Evolutionary conservation across 2,797 vertebrate species (phyloP).

Genomic region (Coranthus polyacanthus): DNA sequence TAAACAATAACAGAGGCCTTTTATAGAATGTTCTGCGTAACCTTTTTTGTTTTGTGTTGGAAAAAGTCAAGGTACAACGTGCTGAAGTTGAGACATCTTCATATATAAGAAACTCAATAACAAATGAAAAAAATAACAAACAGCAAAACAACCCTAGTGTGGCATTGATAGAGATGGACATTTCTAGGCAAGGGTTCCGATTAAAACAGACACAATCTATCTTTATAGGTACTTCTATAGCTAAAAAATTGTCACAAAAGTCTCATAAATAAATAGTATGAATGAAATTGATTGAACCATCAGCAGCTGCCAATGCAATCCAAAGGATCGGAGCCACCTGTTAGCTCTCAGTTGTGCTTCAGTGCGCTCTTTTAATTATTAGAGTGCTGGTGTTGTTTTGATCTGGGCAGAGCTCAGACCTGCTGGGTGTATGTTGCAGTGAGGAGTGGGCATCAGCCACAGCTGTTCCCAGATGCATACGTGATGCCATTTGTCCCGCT

Average conservation of each 20-base stretch:
- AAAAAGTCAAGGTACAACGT: not conserved
- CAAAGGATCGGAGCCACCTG: conserved; percentile 35
- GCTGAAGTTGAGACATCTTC: not conserved
- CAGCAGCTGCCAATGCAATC: conserved; percentile 29
- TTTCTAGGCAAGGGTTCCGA: not conserved
- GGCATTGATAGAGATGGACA: no score
- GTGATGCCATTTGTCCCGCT: conserved; percentile 83
- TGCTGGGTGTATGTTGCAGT: conserved; percentile 42
- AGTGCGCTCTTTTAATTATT: conserved; percentile 49
- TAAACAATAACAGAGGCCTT: not conserved
- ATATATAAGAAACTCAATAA: not conserved
- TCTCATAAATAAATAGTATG: conserved; percentile 4
- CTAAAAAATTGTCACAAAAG: not conserved
- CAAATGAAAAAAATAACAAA: no score
- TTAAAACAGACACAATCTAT: not conserved
- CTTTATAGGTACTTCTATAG: not conserved
- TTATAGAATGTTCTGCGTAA: not conserved
- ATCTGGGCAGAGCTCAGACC: conserved; percentile 25
- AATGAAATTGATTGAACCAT: conserved; percentile 15
- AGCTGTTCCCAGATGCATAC: conserved; percentile 87
- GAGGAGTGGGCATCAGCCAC: conserved; percentile 70
- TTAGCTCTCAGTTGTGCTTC: conserved; percentile 36
- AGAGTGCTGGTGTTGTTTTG: conserved; percentile 43
- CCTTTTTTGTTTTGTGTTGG: not conserved
- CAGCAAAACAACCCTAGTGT: not conserved